Evolutionary conservation across 2,113 vertebrate species (phyloP), one percentile per base, ranked within the genome.

Genomic region (Capreolus pygargus): DNA sequence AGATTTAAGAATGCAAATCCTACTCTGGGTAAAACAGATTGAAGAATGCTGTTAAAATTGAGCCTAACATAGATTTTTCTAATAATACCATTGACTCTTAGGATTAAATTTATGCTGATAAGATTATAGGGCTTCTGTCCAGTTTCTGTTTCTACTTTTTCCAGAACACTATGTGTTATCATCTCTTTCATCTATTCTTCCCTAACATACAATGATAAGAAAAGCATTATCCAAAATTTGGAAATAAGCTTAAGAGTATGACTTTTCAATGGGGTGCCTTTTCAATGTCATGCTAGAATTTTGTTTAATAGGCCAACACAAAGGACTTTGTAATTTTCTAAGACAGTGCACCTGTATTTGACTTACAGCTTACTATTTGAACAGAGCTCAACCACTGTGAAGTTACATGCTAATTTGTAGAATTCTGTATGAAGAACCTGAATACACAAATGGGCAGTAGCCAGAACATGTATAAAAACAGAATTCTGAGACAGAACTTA

Each of bases 1-100:
- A 81, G n/a, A 61, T 55, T 93, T 76, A 50, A 91, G 96, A 91
- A 96, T 58, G n/a, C 14, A 83, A 89, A 39, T 70, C 92, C 82
- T n/a, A 86, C 0, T 5, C 55, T 97, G 55, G 28, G 19, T 64
- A 58, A 61, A 93, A 30, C 58, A 30, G 47, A 58, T 86, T 39
- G 6, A 28, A 95, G 58, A 91, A 55, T 16, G 8, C 43, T 96
- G 30, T 86, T 91, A 57, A 76, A 78, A 19, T n/a, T 55, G 13
- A 64, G 4, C 4, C n/a, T 2, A 14, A 47, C 17, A 58, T 11
- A 74, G 39, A 33, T 61, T 57, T 94, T 95, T 23, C 67, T 28
- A 86, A 39, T 27, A n/a, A 28, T 54, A 60, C 14, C 16, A 86
- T 94, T 58, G 90, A 39, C 25, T 64, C 45, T 70, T 74, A 15